phyloP scores from a whole-genome alignment of 2,888 invertebrate genomes.

The Tenodera sinensis region DNA sequence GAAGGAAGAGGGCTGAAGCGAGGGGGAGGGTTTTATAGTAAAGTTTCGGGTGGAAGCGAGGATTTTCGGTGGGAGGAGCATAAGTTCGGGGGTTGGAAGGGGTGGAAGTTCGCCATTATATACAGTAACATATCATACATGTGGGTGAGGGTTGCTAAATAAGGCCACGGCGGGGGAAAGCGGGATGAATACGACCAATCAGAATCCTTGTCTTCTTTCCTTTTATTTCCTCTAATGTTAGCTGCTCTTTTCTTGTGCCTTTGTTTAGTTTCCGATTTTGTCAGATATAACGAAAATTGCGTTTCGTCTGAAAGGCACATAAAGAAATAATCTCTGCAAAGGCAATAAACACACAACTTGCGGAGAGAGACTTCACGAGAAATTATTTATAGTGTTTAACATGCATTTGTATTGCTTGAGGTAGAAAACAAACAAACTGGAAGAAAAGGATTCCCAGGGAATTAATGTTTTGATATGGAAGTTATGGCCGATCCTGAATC shows the following conservation, averaged over 20 bases:
- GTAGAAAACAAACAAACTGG: neutral
- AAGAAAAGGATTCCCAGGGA: neutral
- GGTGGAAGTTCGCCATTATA: neutral
- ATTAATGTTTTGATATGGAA: neutral
- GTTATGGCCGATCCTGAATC: neutral
- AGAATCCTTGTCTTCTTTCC: slow-evolving; percentile 13
- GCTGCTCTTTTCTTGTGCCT: neutral
- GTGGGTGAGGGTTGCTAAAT: slow-evolving; percentile 6
- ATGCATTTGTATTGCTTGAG: neutral
- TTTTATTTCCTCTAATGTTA: neutral
- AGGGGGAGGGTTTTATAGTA: neutral
- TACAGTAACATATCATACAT: slow-evolving; percentile 6
- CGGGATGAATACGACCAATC: slow-evolving; percentile 23
- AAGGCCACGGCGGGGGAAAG: neutral
- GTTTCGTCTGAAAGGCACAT: neutral
- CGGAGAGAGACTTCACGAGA: neutral
- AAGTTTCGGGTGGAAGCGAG: neutral
- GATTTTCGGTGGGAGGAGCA: neutral
- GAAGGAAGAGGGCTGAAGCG: neutral
- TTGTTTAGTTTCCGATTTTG: neutral
- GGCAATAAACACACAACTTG: neutral
- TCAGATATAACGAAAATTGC: neutral
- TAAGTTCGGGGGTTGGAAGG: neutral
- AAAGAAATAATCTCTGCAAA: neutral
- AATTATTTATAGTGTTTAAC: neutral